Percentiles rank a stretch among this genome's conserved stretches.
These are phyloP conservation scores for Zosterops borbonicus DNA, from an alignment of 2,113 vertebrate species.

Conservation along the genomic window DNA sequence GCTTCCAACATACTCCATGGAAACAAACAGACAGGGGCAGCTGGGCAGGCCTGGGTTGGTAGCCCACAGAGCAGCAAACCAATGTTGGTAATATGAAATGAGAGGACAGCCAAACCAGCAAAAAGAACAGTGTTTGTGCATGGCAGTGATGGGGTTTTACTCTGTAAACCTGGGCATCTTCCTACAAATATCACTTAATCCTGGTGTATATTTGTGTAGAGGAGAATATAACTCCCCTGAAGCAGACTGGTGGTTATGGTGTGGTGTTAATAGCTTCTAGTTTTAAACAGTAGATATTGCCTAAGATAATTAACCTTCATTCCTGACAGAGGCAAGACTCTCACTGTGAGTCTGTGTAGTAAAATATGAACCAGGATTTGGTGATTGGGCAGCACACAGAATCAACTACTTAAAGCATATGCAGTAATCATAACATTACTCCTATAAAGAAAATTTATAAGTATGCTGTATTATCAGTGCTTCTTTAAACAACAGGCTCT, in stretches of 20 bases:
- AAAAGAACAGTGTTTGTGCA: not conserved
- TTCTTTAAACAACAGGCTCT: not conserved
- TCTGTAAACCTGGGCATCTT: not conserved
- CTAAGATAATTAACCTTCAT: not conserved
- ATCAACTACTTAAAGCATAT: not conserved
- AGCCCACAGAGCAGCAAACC: not conserved
- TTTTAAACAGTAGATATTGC: not conserved
- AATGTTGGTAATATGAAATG: accelerated
- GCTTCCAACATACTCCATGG: not conserved
- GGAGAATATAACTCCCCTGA: not conserved
- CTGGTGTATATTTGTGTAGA: not conserved
- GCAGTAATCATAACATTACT: not conserved
- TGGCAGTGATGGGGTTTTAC: not conserved
- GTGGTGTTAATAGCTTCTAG: not conserved
- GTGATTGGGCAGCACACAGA: not conserved
- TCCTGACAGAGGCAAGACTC: not conserved
- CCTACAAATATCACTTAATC: not conserved
- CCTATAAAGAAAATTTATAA: not conserved
- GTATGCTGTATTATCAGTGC: not conserved
- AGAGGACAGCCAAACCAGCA: not conserved
- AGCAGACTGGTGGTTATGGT: not conserved
- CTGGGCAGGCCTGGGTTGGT: not conserved
- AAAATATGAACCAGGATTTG: not conserved
- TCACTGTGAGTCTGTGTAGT: not conserved
- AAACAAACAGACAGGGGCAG: accelerated